Conservation (phyloP, 2,888 invertebrate genomes). For the Nomada flava region DNA sequence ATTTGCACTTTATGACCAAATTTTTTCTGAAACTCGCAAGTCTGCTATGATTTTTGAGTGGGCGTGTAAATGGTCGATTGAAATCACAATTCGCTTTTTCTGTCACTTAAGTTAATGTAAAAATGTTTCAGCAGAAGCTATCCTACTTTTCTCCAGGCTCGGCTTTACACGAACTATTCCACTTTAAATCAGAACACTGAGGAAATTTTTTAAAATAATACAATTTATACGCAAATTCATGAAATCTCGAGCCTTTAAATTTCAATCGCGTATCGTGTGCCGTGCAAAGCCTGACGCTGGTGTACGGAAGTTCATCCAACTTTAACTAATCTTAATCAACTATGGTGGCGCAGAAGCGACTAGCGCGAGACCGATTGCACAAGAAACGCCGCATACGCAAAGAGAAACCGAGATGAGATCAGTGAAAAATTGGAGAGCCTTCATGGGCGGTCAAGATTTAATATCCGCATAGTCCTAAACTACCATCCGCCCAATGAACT, state of each 20-base stretch:
- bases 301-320: slow-evolving; percentile 68
- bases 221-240: not conserved
- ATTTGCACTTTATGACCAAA: no score
- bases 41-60: no score
- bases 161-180: no score
- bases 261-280: slow-evolving; percentile 31
- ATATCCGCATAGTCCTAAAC: slow-evolving; percentile 69
- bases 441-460: slow-evolving; percentile 59
- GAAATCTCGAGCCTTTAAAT: slow-evolving; percentile 16
- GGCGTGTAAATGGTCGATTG: no score
- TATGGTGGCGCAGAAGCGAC: slow-evolving; percentile 40
- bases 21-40: no score
- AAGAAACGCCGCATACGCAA: slow-evolving; percentile 33
- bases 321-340: slow-evolving; percentile 71
- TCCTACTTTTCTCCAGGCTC: no score
- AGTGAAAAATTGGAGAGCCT: slow-evolving; percentile 56
- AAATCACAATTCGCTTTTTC: no score
- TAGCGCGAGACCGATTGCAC: slow-evolving; percentile 52
- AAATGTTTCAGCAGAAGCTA: no score
- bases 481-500: slow-evolving; percentile 49
- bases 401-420: slow-evolving; percentile 44
- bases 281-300: slow-evolving; percentile 58
- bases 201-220: not conserved
- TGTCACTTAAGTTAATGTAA: no score
- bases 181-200: no score